These are phyloP conservation scores for Nymphalis io DNA, from an alignment of 1,140 invertebrate species.

Conservation along the genomic window DNA sequence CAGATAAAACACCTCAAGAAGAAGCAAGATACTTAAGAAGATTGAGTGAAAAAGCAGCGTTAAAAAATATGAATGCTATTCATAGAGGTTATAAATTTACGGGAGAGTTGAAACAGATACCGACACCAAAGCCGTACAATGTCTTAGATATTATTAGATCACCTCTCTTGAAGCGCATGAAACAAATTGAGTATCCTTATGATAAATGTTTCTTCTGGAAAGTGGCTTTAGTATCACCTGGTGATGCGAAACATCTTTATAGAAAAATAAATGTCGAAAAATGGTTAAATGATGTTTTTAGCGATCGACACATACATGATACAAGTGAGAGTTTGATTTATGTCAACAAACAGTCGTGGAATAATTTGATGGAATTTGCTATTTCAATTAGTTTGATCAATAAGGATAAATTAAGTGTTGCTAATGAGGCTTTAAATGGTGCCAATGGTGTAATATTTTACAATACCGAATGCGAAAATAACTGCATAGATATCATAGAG, in stretches of 20 bases:
- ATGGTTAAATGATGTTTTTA: slow-evolving; percentile 68
- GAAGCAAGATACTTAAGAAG: slow-evolving; percentile 79
- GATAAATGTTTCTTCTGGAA: slow-evolving; percentile 85
- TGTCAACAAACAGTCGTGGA: slow-evolving; percentile 73
- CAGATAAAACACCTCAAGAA: slow-evolving; percentile 74
- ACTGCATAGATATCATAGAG: slow-evolving; percentile 66
- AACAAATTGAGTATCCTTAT: slow-evolving; percentile 75
- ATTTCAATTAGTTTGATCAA: slow-evolving; percentile 65
- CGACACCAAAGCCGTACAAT: slow-evolving; percentile 67
- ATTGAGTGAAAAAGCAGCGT: slow-evolving; percentile 76
- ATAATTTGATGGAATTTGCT: slow-evolving; percentile 74
- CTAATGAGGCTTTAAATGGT: slow-evolving; percentile 67
- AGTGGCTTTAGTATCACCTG: slow-evolving; percentile 83
- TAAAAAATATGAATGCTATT: slow-evolving; percentile 81
- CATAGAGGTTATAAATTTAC: slow-evolving; percentile 73
- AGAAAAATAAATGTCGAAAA: slow-evolving; percentile 63
- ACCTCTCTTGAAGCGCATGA: slow-evolving; percentile 72
- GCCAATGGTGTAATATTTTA: slow-evolving; percentile 74
- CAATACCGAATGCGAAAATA: slow-evolving; percentile 52
- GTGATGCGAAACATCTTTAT: slow-evolving; percentile 62
- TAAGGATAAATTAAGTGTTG: slow-evolving; percentile 48
- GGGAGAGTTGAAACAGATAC: slow-evolving; percentile 64
- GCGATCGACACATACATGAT: slow-evolving; percentile 55
- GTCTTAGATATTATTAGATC: slow-evolving; percentile 77
- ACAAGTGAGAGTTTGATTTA: slow-evolving; percentile 62